Evolutionary conservation across 37 sponge, comb jelly and placozoan genomes (phyloP).

Genomic region (Diacarnus erythraeanus): DNA sequence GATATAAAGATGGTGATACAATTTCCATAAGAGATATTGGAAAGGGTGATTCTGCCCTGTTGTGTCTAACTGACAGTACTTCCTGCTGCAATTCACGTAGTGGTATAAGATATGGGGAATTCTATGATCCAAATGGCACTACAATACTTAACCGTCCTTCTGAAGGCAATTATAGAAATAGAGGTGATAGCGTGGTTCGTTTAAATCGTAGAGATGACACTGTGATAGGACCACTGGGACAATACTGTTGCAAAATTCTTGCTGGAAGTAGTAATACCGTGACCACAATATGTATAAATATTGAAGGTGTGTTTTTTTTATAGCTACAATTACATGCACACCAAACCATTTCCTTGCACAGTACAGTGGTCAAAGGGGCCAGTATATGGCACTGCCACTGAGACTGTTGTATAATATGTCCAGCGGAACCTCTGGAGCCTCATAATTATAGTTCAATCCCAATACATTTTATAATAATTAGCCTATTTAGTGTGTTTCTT

Average conservation of each 20-base stretch:
- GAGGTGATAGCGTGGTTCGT: neutral
- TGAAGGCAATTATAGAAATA: neutral
- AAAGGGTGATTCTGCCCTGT: neutral
- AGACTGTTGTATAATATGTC: too few relatives aligned
- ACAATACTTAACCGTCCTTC: neutral
- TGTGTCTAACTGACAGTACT: neutral
- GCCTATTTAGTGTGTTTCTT: too few relatives aligned
- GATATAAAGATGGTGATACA: neutral
- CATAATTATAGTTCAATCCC: too few relatives aligned
- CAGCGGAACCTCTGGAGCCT: too few relatives aligned
- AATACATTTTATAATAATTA: too few relatives aligned
- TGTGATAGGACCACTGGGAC: neutral
- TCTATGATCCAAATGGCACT: neutral
- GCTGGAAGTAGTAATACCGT: neutral
- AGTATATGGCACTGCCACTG: too few relatives aligned
- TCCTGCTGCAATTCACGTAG: neutral
- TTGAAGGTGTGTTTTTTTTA: too few relatives aligned
- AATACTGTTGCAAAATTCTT: neutral
- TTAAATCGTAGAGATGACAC: neutral
- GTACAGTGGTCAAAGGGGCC: too few relatives aligned
- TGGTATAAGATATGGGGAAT: neutral
- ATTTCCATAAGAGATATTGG: neutral
- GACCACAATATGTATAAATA: too few relatives aligned
- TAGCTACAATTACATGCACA: too few relatives aligned
- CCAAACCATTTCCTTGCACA: too few relatives aligned